phyloP scores from a whole-genome alignment of 1,140 invertebrate species.

The Lepidurus apus region DNA sequence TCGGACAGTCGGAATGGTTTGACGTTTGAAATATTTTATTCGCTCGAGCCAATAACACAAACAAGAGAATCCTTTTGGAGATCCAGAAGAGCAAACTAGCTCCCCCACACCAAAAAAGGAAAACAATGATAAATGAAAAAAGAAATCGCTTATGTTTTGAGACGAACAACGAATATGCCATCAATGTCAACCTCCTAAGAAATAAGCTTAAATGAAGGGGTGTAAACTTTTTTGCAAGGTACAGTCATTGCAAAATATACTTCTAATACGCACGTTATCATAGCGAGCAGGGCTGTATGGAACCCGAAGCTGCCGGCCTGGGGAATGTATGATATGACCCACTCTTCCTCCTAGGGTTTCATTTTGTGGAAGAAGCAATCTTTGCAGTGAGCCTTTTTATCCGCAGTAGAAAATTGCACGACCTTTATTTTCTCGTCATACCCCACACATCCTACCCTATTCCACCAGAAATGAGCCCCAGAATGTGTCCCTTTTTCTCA shows the following conservation, averaged over 20 bases:
- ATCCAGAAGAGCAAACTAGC: no score
- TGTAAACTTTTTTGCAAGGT: neutral
- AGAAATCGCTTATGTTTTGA: no score
- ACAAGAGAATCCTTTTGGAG: no score
- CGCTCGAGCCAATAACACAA: no score
- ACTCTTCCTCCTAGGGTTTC: neutral
- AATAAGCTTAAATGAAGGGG: neutral
- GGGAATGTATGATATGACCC: neutral
- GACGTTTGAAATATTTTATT: no score
- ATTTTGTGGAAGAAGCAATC: constrained; percentile 16
- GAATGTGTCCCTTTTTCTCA: neutral
- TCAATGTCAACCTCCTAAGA: neutral
- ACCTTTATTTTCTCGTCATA: constrained; percentile 20
- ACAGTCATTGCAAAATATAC: neutral
- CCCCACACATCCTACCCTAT: neutral
- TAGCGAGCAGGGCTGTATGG: neutral
- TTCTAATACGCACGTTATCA: neutral
- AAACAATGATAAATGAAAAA: no score
- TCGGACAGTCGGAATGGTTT: no score
- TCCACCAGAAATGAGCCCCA: neutral
- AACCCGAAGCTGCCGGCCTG: neutral
- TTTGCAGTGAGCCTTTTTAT: constrained; percentile 4
- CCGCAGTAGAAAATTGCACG: constrained; percentile 17
- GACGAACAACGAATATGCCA: neutral
- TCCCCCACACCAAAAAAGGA: no score